A percentile compares a stretch with the other conserved stretches of the same genome.
These are phyloP conservation scores for Baronia brevicornis DNA, from an alignment of 2,888 invertebrate genomes.

Conservation along the genomic window DNA sequence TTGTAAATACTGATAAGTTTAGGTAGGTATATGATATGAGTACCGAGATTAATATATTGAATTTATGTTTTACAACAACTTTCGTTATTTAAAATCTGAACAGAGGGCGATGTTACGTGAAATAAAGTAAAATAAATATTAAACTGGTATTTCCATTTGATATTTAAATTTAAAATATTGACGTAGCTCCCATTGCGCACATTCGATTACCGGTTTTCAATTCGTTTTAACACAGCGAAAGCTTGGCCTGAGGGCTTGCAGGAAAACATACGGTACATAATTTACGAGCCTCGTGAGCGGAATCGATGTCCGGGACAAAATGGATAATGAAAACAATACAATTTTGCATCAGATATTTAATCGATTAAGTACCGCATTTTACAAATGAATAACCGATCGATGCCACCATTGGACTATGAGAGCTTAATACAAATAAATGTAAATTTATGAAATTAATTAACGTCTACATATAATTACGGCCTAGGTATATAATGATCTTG, in stretches of 20 bases:
- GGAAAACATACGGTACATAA: constrained; percentile 64
- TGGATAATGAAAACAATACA: constrained; percentile 61
- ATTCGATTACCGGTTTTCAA: constrained; percentile 74
- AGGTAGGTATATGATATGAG: constrained; percentile 13
- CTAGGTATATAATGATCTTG: constrained; percentile 45
- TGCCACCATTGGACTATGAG: neutral
- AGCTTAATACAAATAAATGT: neutral
- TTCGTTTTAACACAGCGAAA: constrained; percentile 63
- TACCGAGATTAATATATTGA: constrained; percentile 24
- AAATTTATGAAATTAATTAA: constrained; percentile 1
- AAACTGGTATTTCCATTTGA: constrained; percentile 48
- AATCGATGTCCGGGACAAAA: constrained; percentile 65
- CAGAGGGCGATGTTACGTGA: constrained; percentile 43
- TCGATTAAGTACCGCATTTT: constrained; percentile 42
- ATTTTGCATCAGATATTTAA: constrained; percentile 61
- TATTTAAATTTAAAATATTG: constrained; percentile 73
- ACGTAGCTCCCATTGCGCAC: constrained; percentile 62
- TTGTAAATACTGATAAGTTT: too few relatives aligned
- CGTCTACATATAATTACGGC: constrained; percentile 6
- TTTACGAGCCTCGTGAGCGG: constrained; percentile 62
- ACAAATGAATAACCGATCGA: too few relatives aligned
- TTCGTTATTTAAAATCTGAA: constrained; percentile 38
- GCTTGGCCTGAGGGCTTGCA: constrained; percentile 56
- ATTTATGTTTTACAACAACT: constrained; percentile 28
- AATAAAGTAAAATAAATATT: constrained; percentile 52